Evolutionary conservation across 2,797 vertebrate genomes (phyloP), one percentile per base, ranked within the genome.

Genomic region (Neosilurus hyrtlii): DNA sequence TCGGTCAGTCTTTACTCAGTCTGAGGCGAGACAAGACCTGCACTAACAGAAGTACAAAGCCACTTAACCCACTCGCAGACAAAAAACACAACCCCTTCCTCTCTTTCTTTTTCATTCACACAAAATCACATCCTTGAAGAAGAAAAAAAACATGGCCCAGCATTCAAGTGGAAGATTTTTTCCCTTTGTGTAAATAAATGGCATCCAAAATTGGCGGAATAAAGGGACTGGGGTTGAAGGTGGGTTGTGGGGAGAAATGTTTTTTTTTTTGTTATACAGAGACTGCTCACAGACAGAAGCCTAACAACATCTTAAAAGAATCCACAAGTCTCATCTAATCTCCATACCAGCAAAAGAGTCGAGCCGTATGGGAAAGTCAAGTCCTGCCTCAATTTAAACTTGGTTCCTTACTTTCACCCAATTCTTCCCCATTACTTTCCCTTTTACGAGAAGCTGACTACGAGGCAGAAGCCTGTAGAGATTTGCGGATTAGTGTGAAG

Each of bases 81-180:
- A n/a, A 78, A 82, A 77, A 61, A 22, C 30, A 43, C 14, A 82
- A 76, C 62, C 77, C 43, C 51, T 63, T 59, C 80, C 77, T 61
- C 35, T 62, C 7, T 49, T 74, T 70, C n/a, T 65, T 54, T 79
- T 76, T 78, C 37, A 65, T 59, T 57, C 79, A 84, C 86, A 85
- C 78, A 84, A 68, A 83, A 87, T 83, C 75, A 62, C 80, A 83
- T 85, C 85, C 83, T 90, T 83, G 81, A 84, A 90, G 90, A 56
- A 61, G 12, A 51, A 71, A 72, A 86, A 84, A 63, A 84, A 89
- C 89, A 89, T 85, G 76, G 85, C 85, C 87, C 43, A 66, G 74
- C 88, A 91, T 93, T 94, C 91, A 94, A 94, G 88, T 82, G 86
- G 87, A 89, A 92, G 91, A 91, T 92, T 92, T 89, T 89, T 86